These are phyloP conservation scores for Elmis aenea DNA, from an alignment of 2,888 invertebrate genomes.

Conservation along the genomic window DNA sequence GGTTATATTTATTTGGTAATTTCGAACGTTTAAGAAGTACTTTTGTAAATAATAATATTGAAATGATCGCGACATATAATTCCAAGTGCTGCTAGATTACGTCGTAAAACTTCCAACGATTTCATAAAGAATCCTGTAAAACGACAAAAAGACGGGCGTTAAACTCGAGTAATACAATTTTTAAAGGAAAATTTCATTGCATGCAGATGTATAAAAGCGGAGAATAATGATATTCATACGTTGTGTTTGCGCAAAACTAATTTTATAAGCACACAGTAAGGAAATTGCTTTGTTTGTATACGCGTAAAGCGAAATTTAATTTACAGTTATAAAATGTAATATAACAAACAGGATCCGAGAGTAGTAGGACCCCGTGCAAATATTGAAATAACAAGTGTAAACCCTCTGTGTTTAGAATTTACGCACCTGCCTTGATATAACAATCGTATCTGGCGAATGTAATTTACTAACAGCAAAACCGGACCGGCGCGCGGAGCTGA, in stretches of 20 bases:
- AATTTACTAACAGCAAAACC: slow-evolving; percentile 20
- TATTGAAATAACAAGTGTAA: slow-evolving; percentile 25
- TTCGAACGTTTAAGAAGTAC: too few species aligned
- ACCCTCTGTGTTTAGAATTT: slow-evolving; percentile 24
- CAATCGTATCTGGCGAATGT: slow-evolving; percentile 26
- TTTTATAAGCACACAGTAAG: slow-evolving; percentile 14
- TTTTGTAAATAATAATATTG: too few species aligned
- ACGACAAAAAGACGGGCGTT: too few species aligned
- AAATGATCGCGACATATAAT: too few species aligned
- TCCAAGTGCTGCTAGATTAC: too few species aligned
- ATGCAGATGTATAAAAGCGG: too few species aligned
- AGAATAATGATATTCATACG: slow-evolving; percentile 20
- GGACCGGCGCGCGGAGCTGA: slow-evolving; percentile 13
- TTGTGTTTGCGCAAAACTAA: slow-evolving; percentile 17
- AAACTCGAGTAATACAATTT: too few species aligned
- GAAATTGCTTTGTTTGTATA: slow-evolving; percentile 8
- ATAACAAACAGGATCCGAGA: slow-evolving; percentile 14
- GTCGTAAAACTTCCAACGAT: too few species aligned
- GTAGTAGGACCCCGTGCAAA: slow-evolving; percentile 19
- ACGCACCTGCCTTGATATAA: slow-evolving; percentile 27
- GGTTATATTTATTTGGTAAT: too few species aligned
- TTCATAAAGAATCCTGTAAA: too few species aligned
- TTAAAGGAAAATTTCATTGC: too few species aligned
- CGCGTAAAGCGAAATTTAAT: slow-evolving; percentile 18
- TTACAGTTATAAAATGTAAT: slow-evolving; percentile 16